Evolutionary conservation across 2,113 vertebrate genomes (phyloP).

Genomic region (Mustela lutreola): DNA sequence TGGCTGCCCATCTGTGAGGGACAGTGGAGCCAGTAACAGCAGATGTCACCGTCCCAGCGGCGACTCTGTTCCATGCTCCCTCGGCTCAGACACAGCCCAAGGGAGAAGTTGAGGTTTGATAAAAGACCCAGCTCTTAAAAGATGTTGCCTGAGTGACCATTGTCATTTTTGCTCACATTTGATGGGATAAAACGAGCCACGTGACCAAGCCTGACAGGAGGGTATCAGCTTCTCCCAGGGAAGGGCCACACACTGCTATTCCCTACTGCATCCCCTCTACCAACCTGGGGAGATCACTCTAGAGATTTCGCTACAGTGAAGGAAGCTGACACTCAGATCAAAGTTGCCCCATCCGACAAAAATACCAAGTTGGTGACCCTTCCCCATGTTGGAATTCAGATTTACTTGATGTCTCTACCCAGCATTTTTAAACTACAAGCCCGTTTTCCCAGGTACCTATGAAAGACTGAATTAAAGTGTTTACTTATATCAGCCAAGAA

Average conservation of each 20-base stretch:
- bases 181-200: not conserved
- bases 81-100: not conserved
- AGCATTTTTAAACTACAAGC: not conserved
- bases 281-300: not conserved
- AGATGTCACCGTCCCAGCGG: fast-evolving
- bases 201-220: not conserved
- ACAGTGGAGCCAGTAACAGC: not conserved
- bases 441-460: not conserved
- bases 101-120: not conserved
- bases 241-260: fast-evolving
- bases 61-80: not conserved
- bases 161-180: not conserved
- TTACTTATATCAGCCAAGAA: not conserved
- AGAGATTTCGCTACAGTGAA: fast-evolving
- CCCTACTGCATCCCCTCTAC: no score
- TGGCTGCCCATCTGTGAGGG: fast-evolving
- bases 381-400: not conserved
- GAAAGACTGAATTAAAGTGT: not conserved
- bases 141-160: not conserved
- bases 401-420: not conserved
- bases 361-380: not conserved
- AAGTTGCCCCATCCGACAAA: not conserved
- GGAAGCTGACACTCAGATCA: not conserved
- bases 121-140: not conserved
- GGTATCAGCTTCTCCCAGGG: no score